Conservation (phyloP, 2,888 invertebrate species). For the Drosophila fungiperda region DNA sequence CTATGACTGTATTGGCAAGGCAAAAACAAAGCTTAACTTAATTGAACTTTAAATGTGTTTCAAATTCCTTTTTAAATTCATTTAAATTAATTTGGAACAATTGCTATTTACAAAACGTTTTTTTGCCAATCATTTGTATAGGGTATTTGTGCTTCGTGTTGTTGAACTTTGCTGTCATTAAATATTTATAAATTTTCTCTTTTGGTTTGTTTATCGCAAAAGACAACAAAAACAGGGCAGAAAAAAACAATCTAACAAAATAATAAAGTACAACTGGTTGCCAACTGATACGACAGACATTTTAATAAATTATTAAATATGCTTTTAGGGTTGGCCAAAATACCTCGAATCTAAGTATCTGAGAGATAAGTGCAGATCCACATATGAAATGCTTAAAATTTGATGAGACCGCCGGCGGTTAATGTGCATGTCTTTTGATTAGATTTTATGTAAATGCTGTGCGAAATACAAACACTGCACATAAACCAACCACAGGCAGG, state of each 20-base stretch:
- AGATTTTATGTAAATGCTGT: conserved; percentile 79
- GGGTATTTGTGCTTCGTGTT: conserved; percentile 4
- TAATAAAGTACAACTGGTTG: conserved; percentile 54
- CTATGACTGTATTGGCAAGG: background rate
- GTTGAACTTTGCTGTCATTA: conserved; percentile 1
- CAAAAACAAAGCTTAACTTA: background rate
- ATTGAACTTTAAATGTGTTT: background rate
- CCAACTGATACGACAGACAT: conserved; percentile 50
- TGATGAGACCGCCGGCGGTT: conserved; percentile 71
- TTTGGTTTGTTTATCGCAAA: conserved; percentile 16
- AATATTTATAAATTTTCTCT: conserved; percentile 14
- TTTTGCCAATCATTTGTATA: background rate
- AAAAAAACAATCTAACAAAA: conserved; percentile 17
- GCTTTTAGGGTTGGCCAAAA: conserved; percentile 63
- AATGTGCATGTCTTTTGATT: conserved; percentile 77
- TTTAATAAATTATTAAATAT: conserved; percentile 71
- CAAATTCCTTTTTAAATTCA: background rate
- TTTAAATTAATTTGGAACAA: background rate
- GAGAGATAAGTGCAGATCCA: conserved; percentile 55
- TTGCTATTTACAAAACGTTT: background rate
- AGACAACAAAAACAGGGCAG: conserved; percentile 1
- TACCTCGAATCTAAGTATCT: conserved; percentile 15
- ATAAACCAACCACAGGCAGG: conserved; percentile 42
- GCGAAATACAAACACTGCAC: conserved; percentile 55
- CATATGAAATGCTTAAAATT: conserved; percentile 65